Base-by-base conservation (phyloP, 23 tunicate genomes). In the Diplosoma virens region DNA sequence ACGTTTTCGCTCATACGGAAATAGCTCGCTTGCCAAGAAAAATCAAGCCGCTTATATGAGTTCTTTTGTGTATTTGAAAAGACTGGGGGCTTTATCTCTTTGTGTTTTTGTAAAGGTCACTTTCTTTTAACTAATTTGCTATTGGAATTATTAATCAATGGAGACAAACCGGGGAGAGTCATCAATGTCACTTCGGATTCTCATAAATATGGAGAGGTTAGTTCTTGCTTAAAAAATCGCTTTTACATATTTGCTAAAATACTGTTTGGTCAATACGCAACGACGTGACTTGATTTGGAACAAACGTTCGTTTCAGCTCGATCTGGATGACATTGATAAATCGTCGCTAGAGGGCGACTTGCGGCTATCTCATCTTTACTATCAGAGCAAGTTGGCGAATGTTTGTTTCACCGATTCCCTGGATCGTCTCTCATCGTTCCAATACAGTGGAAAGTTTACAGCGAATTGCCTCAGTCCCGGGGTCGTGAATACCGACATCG, bases 341-440 rank as follows among this genome's bases (percentile, higher is more conserved):
- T 27, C 50, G n/a, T 32, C 82, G 11, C 22, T 90, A 29, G 79
- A 84, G 11, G 92, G 77, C 1, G 97, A 92, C 25, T 67, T 58
- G 0, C 64, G 61, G 32, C 77, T 85, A 9, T 80, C 81, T 1
- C 69, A 92, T 37, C 81, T 92, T 28, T 92, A 92, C 70, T 92
- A 92, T 55, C 97, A 92, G 66, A 92, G 97, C 87, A 92, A 92
- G 76, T 69, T 92, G 24, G 91, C 97, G 1, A 88, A 86, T 24
- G 61, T 92, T 33, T 47, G 56, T 28, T 92, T 92, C 66, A 92
- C 97, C 6, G 86, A 85, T 9, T 68, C 79, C 16, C 69, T 85
- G 11, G 47, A 73, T 27, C 73, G 85, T n/a, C 37, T 41, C 26
- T 35, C 59, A 1, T 1, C 29, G 22, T 2, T 32, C 2, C 47